Conservation (phyloP, 2,888 invertebrate species). For the Lasioglossum marginatum region DNA sequence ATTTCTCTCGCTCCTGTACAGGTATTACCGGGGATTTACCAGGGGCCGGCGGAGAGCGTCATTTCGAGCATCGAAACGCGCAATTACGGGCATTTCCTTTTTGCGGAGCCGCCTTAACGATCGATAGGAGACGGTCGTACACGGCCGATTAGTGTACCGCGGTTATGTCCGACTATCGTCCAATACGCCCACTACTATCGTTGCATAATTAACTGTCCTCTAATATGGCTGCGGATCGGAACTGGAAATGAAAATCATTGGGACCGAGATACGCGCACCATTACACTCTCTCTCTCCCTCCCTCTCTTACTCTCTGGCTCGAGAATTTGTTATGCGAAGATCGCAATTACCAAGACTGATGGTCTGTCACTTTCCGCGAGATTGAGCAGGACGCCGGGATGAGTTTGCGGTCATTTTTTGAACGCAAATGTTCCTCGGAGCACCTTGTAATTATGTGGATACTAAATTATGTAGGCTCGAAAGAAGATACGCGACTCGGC, state of each 20-base stretch:
- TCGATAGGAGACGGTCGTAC: conserved; percentile 32
- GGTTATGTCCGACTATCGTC: conserved; percentile 30
- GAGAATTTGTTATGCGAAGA: conserved; percentile 12
- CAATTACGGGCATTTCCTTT: neutral
- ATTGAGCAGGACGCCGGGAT: conserved; percentile 8
- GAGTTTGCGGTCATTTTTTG: neutral
- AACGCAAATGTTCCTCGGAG: neutral
- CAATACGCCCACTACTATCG: conserved; percentile 46
- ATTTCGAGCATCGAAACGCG: neutral
- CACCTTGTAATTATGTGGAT: conserved; percentile 7
- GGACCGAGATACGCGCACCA: neutral
- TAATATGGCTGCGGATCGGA: conserved; percentile 9
- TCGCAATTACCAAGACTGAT: conserved; percentile 4
- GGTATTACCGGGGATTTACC: conserved; percentile 9
- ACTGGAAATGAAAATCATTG: conserved; percentile 39
- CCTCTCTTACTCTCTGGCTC: neutral
- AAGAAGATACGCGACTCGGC: neutral
- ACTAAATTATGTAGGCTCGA: neutral
- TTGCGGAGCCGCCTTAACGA: conserved; percentile 32
- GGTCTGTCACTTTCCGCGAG: conserved; percentile 19
- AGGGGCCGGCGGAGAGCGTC: conserved; percentile 15
- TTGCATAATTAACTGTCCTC: conserved; percentile 47
- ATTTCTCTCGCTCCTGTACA: conserved; percentile 46
- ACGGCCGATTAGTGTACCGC: conserved; percentile 54
- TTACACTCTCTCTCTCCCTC: neutral